Evolutionary conservation across 2,888 invertebrate genomes (phyloP).

Genomic region (Folsomia candida): DNA sequence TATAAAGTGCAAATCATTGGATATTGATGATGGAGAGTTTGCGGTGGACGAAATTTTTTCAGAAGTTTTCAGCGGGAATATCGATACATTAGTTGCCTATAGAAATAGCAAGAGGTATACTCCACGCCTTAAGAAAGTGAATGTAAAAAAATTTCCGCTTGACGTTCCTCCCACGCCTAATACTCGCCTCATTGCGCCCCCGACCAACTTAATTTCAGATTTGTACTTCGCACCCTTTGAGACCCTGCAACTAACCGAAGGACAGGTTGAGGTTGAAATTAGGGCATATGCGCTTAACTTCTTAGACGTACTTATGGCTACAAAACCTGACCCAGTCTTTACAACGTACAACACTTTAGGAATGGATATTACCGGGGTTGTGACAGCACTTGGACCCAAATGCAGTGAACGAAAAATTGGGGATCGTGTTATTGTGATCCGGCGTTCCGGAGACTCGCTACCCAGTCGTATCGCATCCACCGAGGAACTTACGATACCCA

Average conservation of each 20-base stretch:
- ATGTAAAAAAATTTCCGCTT: background rate
- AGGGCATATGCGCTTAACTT: slow-evolving; percentile 2
- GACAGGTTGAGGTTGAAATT: background rate
- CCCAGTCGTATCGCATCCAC: background rate
- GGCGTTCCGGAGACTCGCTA: background rate
- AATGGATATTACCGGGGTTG: slow-evolving; percentile 12
- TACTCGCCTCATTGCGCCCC: background rate
- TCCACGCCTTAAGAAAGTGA: background rate
- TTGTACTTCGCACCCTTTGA: background rate
- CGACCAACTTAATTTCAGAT: background rate
- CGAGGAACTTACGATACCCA: background rate
- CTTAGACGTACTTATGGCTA: background rate
- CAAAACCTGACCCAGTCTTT: background rate
- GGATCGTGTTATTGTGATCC: background rate
- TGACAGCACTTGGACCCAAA: background rate
- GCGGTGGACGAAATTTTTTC: background rate
- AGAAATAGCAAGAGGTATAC: background rate
- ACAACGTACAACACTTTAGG: background rate
- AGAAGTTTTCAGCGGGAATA: background rate
- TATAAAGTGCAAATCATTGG: background rate
- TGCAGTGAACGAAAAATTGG: background rate
- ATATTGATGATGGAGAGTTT: background rate
- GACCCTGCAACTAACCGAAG: too few species aligned
- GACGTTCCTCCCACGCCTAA: background rate
- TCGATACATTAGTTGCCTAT: background rate